Conservation (phyloP, 2,888 invertebrate genomes). For the Trachelus troglodyta region DNA sequence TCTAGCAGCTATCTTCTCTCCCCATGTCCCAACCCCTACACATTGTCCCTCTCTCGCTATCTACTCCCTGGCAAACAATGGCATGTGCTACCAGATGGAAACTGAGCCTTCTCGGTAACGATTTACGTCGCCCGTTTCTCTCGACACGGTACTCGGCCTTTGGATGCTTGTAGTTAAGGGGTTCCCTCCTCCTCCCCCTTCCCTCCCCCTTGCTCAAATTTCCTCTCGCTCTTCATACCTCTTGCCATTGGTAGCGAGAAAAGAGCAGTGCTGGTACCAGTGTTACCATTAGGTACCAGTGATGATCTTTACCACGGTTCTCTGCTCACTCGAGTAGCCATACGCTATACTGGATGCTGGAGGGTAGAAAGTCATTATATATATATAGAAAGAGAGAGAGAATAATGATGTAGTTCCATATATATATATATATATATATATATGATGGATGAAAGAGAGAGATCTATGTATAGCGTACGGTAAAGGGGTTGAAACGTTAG, state of each 20-base stretch:
- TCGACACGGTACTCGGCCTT: neutral
- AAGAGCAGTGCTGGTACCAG: too few species aligned
- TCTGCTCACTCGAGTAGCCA: too few species aligned
- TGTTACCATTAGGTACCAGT: too few species aligned
- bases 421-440: too few species aligned
- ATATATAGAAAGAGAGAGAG: too few species aligned
- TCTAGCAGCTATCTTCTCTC: conserved; percentile 5
- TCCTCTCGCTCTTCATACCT: neutral
- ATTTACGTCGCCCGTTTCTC: neutral
- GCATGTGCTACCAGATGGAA: conserved; percentile 27
- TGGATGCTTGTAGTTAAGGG: neutral
- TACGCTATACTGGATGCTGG: too few species aligned
- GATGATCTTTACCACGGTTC: too few species aligned
- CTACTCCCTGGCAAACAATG: conserved; percentile 36
- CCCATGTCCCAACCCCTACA: neutral
- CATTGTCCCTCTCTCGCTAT: conserved; percentile 10
- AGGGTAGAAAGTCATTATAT: too few species aligned
- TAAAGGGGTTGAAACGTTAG: too few species aligned
- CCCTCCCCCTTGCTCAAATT: conserved; percentile 8
- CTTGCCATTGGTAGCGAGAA: neutral
- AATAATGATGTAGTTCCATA: too few species aligned
- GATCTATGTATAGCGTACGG: too few species aligned
- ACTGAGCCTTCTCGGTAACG: conserved; percentile 27
- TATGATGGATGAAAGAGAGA: too few species aligned
- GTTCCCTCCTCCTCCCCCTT: neutral